Conservation (phyloP, 2,888 invertebrate genomes). For the Drosophila eohydei region DNA sequence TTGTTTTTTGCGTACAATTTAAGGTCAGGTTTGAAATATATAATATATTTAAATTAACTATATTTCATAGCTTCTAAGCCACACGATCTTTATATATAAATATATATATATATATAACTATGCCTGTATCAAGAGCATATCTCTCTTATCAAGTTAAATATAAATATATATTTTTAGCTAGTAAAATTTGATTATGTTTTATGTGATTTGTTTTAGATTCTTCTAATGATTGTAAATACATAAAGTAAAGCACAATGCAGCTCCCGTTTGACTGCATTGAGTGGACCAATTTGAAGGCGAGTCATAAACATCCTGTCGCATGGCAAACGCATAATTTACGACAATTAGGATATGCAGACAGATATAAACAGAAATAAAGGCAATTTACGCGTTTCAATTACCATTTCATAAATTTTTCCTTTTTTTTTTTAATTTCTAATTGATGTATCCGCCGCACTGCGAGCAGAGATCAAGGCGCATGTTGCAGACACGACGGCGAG, state of each 20-base stretch:
- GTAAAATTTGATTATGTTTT: no score
- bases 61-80: background rate
- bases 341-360: slow-evolving; percentile 55
- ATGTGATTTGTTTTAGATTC: background rate
- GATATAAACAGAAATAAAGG: slow-evolving; percentile 41
- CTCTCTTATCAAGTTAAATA: no score
- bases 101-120: no score
- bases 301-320: slow-evolving; percentile 73
- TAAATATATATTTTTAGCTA: no score
- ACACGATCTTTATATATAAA: background rate
- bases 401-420: slow-evolving; percentile 60
- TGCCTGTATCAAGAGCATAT: no score
- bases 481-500: slow-evolving; percentile 38
- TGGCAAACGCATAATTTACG: slow-evolving; percentile 49
- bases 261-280: background rate
- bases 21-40: no score
- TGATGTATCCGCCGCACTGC: slow-evolving; percentile 63
- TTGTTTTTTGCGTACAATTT: no score
- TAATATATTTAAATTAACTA: background rate
- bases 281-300: background rate
- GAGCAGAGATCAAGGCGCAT: slow-evolving; percentile 57
- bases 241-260: background rate
- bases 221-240: background rate
- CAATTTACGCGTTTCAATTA: slow-evolving; percentile 51
- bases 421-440: slow-evolving; percentile 58